Evolutionary conservation across 2,888 invertebrate species (phyloP).

Genomic region (Hemistola chrysoprasaria): DNA sequence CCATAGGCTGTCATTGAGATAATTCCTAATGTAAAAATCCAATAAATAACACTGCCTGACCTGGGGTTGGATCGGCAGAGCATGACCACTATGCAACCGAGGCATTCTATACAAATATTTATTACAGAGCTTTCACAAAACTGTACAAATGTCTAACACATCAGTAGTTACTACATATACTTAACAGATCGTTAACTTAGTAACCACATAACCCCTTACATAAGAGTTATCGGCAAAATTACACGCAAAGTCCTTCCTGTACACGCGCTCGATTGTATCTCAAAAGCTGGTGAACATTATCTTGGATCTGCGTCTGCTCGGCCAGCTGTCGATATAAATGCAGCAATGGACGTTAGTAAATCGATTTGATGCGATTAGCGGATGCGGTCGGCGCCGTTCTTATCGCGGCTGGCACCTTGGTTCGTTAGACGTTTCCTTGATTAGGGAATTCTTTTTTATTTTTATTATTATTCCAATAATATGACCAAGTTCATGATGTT

Average conservation of each 20-base stretch:
- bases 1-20: no score
- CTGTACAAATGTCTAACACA: conserved; percentile 1
- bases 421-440: conserved; percentile 1
- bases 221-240: conserved; percentile 33
- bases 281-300: conserved; percentile 52
- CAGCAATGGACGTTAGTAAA: conserved; percentile 54
- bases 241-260: conserved; percentile 34
- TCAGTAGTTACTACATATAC: no score
- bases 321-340: conserved; percentile 50
- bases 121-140: no score
- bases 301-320: conserved; percentile 46
- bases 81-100: no score
- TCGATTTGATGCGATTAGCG: conserved; percentile 51
- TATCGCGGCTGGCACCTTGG: conserved; percentile 45
- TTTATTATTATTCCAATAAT: no score
- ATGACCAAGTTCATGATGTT: no score
- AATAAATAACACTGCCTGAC: no score
- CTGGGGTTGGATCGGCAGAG: no score
- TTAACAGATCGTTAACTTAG: conserved; percentile 12
- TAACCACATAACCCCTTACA: conserved; percentile 18
- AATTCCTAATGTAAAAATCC: no score
- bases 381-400: conserved; percentile 47
- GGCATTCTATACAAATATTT: no score
- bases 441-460: no score
- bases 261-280: conserved; percentile 44